These are phyloP conservation scores for Patiria pectinifera DNA, from an alignment of 53 echinoderm and acorn worm genomes.

Conservation along the genomic window DNA sequence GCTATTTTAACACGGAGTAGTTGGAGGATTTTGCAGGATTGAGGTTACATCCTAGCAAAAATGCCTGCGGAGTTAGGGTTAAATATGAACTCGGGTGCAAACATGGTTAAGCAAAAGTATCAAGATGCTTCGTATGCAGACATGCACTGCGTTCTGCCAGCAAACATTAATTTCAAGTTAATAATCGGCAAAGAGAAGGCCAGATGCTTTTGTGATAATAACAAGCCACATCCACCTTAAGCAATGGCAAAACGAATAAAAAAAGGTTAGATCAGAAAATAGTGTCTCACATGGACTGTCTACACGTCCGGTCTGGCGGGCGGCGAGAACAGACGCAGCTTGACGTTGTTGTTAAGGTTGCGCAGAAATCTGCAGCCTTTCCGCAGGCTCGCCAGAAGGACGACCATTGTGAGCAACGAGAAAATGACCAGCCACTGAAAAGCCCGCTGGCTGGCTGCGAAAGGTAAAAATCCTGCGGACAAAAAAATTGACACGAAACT, in stretches of 20 bases:
- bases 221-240: not conserved
- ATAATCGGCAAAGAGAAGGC: no score
- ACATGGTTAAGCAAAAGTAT: no score
- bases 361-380: constrained; percentile 42
- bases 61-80: no score
- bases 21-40: no score
- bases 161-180: no score
- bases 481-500: not conserved
- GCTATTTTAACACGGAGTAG: no score
- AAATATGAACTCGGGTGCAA: no score
- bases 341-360: constrained; percentile 43
- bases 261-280: constrained; percentile 9
- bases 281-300: constrained; percentile 25
- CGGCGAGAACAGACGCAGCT: constrained; percentile 27
- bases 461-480: constrained; percentile 10
- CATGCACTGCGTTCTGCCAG: no score
- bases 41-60: no score
- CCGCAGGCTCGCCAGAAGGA: not conserved
- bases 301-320: constrained; percentile 20
- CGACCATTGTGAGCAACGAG: constrained; percentile 4
- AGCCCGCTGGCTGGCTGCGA: constrained; percentile 11
- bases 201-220: not conserved
- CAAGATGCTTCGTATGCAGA: no score
- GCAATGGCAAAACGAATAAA: not conserved
- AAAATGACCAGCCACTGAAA: constrained; percentile 12